Conservation (phyloP, 1,140 invertebrate genomes). For the Brachionus plicatilis region DNA sequence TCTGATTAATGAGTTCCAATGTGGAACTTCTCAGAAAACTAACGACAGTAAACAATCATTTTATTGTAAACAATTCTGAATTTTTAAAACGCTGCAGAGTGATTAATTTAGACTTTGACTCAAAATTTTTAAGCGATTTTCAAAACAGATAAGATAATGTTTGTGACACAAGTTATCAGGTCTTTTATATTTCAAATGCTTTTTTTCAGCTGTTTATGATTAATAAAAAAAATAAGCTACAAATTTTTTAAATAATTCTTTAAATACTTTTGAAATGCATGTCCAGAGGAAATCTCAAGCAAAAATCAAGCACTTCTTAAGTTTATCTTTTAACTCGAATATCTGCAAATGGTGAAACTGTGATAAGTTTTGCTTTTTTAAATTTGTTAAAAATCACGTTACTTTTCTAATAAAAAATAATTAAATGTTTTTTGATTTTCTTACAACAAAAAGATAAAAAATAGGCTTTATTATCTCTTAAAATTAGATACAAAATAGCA, state of each 20-base stretch:
- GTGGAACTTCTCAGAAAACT: neutral
- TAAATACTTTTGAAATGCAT: too few species aligned
- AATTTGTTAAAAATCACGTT: neutral
- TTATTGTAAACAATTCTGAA: neutral
- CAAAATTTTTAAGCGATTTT: too few species aligned
- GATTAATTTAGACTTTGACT: neutral
- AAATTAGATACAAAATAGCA: neutral
- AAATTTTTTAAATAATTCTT: neutral
- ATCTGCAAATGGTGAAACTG: neutral
- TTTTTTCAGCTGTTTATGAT: too few species aligned
- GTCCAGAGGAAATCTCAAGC: neutral
- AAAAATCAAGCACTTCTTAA: neutral
- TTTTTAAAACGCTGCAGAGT: neutral
- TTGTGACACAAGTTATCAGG: neutral
- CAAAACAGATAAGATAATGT: neutral
- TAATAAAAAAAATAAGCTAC: neutral
- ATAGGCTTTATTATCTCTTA: slow-evolving; percentile 10
- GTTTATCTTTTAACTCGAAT: neutral
- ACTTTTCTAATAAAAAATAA: neutral
- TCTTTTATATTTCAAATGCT: too few species aligned
- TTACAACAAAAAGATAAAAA: neutral
- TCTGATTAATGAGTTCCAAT: neutral
- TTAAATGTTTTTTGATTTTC: neutral
- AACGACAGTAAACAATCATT: neutral
- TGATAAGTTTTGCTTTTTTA: neutral